Evolutionary conservation across 1,140 invertebrate species (phyloP).

Genomic region (Hylyphantes graminicola): DNA sequence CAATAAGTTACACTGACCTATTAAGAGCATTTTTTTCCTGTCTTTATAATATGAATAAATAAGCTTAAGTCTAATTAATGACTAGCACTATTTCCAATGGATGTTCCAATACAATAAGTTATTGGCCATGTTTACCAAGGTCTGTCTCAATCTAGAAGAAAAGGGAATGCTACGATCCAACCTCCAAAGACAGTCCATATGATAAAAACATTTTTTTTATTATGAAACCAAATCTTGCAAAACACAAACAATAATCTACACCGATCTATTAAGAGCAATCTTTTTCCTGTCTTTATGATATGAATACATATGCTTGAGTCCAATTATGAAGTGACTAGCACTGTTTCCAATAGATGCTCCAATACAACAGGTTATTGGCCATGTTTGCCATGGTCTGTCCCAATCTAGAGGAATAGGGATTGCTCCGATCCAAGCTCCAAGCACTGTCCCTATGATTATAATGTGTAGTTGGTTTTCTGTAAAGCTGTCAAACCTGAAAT

Average conservation of each 20-base stretch:
- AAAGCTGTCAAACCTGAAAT: conserved; percentile 64
- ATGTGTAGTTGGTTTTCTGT: conserved; percentile 64
- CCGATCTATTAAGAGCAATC: not conserved
- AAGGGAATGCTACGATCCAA: conserved; percentile 88
- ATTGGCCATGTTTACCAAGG: conserved; percentile 88
- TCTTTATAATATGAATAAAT: conserved; percentile 11
- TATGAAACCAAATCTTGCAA: not conserved
- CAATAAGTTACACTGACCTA: conserved; percentile 10
- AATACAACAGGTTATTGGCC: conserved; percentile 81
- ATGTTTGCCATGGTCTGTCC: conserved; percentile 87
- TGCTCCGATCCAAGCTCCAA: conserved; percentile 89
- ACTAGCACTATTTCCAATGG: conserved; percentile 70
- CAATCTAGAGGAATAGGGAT: conserved; percentile 91
- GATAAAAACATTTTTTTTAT: not conserved
- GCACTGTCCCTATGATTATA: conserved; percentile 69
- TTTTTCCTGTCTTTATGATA: conserved; percentile 33
- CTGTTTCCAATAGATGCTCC: conserved; percentile 75
- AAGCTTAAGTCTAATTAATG: conserved; percentile 32
- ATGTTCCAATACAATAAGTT: conserved; percentile 77
- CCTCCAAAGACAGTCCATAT: conserved; percentile 77
- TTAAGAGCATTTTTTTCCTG: conserved; percentile 4
- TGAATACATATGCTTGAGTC: not conserved
- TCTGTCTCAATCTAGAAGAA: conserved; percentile 92
- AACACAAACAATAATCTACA: conserved; percentile 5
- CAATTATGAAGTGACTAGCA: conserved; percentile 37